A percentile compares a stretch with the other conserved stretches of the same genome.
These are phyloP conservation scores for Alviniconcha marisindica DNA, from an alignment of 1,140 invertebrate species.

Conservation along the genomic window DNA sequence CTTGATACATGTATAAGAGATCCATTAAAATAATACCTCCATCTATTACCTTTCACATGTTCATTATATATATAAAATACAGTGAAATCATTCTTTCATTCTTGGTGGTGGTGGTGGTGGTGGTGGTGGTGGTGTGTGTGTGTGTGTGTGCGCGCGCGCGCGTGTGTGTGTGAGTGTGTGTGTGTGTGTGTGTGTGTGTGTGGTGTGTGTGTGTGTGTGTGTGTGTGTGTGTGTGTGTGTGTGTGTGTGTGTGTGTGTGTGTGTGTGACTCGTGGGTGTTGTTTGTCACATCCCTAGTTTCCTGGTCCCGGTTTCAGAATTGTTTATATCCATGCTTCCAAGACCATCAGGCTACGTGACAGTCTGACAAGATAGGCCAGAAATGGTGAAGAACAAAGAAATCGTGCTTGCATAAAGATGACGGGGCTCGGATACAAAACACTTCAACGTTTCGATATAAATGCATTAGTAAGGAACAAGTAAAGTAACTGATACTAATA, in stretches of 20 bases:
- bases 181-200: background rate
- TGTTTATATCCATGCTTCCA: background rate
- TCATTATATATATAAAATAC: background rate
- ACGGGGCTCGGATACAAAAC: too few species aligned
- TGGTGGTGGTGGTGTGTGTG: background rate
- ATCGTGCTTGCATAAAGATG: background rate
- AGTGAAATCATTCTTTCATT: background rate
- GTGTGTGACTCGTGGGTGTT: background rate
- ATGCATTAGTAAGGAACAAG: background rate
- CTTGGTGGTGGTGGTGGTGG: too few species aligned
- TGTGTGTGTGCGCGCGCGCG: conserved; percentile 9
- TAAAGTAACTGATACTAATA: background rate
- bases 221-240: background rate
- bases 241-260: conserved; percentile 6
- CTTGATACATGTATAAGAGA: too few species aligned
- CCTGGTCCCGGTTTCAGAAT: background rate
- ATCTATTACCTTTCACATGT: too few species aligned
- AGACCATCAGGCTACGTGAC: too few species aligned
- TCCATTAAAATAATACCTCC: too few species aligned
- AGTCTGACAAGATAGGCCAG: background rate
- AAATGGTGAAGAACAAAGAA: background rate
- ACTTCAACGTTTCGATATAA: too few species aligned
- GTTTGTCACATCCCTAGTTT: background rate
- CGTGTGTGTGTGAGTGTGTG: conserved; percentile 4
- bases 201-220: background rate